Evolutionary conservation across 1,140 invertebrate species (phyloP).

Genomic region (Micrasema minimum): DNA sequence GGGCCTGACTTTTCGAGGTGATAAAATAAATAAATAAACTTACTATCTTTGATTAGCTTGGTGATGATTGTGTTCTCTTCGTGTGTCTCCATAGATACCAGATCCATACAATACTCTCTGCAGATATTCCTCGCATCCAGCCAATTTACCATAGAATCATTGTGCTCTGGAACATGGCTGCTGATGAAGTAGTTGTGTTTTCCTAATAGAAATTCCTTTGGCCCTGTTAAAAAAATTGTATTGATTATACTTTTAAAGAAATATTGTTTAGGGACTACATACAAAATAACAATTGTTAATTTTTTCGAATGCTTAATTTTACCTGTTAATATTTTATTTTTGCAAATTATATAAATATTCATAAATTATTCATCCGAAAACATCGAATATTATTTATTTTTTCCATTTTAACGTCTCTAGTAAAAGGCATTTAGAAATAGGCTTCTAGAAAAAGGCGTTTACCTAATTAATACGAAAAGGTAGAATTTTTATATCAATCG

Average conservation of each 20-base stretch:
- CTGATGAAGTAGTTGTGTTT: conserved; percentile 38
- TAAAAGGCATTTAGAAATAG: too few relatives aligned
- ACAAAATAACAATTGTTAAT: background rate
- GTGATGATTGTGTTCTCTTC: conserved; percentile 32
- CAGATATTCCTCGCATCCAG: conserved; percentile 38
- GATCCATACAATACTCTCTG: conserved; percentile 40
- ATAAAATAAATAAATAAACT: conserved; percentile 7
- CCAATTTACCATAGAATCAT: conserved; percentile 27
- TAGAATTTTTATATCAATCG: too few relatives aligned
- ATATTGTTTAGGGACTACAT: background rate
- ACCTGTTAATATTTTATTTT: background rate
- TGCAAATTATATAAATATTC: background rate
- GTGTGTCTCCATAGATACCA: conserved; percentile 36
- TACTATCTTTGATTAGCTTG: conserved; percentile 33
- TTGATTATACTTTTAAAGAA: too few relatives aligned
- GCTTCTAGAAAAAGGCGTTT: too few relatives aligned
- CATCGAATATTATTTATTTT: too few relatives aligned
- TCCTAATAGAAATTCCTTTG: conserved; percentile 33
- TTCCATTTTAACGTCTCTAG: too few relatives aligned
- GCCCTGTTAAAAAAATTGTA: conserved; percentile 26
- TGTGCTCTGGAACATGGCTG: conserved; percentile 21
- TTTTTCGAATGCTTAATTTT: background rate
- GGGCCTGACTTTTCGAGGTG: too few relatives aligned
- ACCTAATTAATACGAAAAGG: too few relatives aligned
- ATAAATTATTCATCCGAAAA: too few relatives aligned